Evolutionary conservation across 1,140 invertebrate species (phyloP).

Genomic region (Vanessa tameamea): DNA sequence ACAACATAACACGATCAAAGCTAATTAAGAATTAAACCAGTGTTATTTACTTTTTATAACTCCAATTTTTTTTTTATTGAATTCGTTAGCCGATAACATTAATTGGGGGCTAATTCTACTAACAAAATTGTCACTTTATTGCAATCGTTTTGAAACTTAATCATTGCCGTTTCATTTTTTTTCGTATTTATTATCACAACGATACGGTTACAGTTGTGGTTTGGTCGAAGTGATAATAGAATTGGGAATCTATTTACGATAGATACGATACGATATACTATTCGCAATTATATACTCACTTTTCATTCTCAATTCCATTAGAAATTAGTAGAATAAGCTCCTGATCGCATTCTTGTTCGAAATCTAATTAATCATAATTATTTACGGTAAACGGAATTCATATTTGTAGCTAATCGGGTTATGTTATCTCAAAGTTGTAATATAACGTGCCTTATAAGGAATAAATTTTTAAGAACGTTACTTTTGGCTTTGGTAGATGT

Average conservation of each 20-base stretch:
- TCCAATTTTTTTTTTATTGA: slow-evolving; percentile 22
- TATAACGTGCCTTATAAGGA: neutral
- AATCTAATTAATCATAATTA: slow-evolving; percentile 14
- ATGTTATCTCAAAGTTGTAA: neutral
- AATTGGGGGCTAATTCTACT: neutral
- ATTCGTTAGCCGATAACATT: slow-evolving; percentile 11
- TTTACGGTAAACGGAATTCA: slow-evolving; percentile 1
- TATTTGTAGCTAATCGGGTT: neutral
- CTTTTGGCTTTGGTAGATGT: neutral
- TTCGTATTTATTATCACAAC: too few relatives aligned
- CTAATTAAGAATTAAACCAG: slow-evolving; percentile 33
- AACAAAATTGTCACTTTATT: too few relatives aligned
- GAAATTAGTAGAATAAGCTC: too few relatives aligned
- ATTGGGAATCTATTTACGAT: too few relatives aligned
- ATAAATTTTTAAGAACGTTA: neutral
- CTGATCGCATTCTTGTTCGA: slow-evolving; percentile 21
- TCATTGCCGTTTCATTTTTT: too few relatives aligned
- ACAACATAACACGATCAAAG: slow-evolving; percentile 11
- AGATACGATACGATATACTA: too few relatives aligned
- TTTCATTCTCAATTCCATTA: too few relatives aligned
- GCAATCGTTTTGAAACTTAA: too few relatives aligned
- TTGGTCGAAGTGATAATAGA: too few relatives aligned
- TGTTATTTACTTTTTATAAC: slow-evolving; percentile 18
- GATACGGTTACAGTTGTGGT: too few relatives aligned
- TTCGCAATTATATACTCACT: too few relatives aligned